These are phyloP conservation scores for Agrenia bidenticulata DNA, from an alignment of 2,888 invertebrate species.

Conservation along the genomic window DNA sequence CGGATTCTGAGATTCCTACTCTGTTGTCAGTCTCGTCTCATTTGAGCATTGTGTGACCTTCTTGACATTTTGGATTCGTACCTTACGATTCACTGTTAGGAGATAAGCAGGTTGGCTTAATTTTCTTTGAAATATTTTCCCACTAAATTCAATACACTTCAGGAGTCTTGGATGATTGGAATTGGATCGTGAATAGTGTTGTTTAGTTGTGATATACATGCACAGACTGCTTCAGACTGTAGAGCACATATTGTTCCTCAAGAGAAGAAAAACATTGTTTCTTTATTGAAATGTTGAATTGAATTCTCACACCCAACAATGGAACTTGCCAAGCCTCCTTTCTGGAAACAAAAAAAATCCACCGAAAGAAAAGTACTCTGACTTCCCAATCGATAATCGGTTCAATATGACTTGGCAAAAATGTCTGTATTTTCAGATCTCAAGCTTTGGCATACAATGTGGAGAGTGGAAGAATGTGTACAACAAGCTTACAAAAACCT, in stretches of 20 bases:
- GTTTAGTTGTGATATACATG: too few species aligned
- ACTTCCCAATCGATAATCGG: slow-evolving; percentile 29
- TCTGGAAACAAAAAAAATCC: slow-evolving; percentile 10
- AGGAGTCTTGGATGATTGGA: background rate
- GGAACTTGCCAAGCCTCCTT: slow-evolving; percentile 5
- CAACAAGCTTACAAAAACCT: too few species aligned
- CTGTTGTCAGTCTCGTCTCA: too few species aligned
- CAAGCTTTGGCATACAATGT: too few species aligned
- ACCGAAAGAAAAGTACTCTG: background rate
- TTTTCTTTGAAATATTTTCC: background rate
- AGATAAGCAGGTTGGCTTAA: background rate
- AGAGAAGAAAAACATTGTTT: slow-evolving; percentile 7
- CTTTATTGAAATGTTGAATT: slow-evolving; percentile 2
- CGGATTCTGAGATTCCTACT: too few species aligned
- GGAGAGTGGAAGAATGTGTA: too few species aligned
- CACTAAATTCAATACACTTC: background rate
- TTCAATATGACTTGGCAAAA: slow-evolving; percentile 40
- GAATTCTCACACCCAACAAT: slow-evolving; percentile 12
- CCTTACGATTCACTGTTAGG: background rate
- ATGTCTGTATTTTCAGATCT: background rate
- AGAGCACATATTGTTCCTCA: slow-evolving; percentile 6
- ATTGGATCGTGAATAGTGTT: too few species aligned
- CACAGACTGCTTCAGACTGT: too few species aligned
- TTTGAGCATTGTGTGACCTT: too few species aligned
- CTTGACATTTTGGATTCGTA: background rate